Base-by-base conservation (phyloP, 1,140 invertebrate species). In the Hormaphis cornu region DNA sequence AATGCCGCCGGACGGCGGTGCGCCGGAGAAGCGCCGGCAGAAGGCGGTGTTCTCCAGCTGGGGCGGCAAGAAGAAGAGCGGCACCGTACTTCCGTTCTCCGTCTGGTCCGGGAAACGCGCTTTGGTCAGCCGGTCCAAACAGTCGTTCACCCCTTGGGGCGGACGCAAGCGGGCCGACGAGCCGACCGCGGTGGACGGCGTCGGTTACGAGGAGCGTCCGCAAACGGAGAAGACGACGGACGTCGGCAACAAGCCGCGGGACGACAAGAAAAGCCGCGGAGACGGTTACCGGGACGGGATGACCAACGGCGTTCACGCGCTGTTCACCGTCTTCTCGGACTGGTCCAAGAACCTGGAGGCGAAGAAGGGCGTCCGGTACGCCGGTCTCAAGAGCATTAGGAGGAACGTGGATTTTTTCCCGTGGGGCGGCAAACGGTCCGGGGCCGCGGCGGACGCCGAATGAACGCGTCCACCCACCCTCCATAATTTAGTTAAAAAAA, bases 71-170 rank as follows among this genome's bases (percentile, higher is more conserved):
- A 56, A 71, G 35, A 53, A 69, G 59, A 71, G 63, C 24, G 72
- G 72, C 1, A 69, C 61, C n/a, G 73, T 73, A 72, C 54, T 72
- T 24, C 70, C 73, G 2, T 74, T 74, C 35, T 71, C 70, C 10
- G 72, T 71, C 30, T 74, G 73, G 73, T 72, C 69, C 30, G 73
- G 72, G 6, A 74, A 74, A 69, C 52, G 73, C 33, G 46, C 48
- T 30, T 72, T 71, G 30, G 69, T 72, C 18, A 73, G 73, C 18
- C 59, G 72, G 46, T 40, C 48, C 2, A 58, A 61, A 50, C 73
- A 71, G 42, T 50, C 66, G 28, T 75, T 77, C 46, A 74, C 69
- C 20, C 72, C 66, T 70, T 73, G 73, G 73, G 73, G 71, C 20
- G 71, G 71, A n/a, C n/a, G n/a, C n/a, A n/a, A n/a, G n/a, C n/a